Base-by-base conservation (phyloP, 2,888 invertebrate genomes). In the Trissolcus brochymenae region DNA sequence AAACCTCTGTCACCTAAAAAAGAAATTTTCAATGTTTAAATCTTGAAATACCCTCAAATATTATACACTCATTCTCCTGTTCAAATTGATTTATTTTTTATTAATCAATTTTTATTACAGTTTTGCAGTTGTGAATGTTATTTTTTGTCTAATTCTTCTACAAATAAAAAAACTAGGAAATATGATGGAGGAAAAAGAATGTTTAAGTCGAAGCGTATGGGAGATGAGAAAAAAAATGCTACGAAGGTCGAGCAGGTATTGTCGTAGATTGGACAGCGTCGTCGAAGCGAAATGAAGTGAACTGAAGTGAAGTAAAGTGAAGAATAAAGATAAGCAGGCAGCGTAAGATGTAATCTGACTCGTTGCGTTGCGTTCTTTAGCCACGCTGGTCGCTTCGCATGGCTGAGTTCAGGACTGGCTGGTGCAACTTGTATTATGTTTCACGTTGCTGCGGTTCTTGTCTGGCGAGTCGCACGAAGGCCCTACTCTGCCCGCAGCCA, bases 341-440 rank as follows among this genome's bases (percentile, higher is more conserved):
- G 83, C 86, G 85, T 82, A 85, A 87, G 87, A 87, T 89, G 89
- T 89, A 89, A 89, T 89, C 87, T 87, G 89, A 89, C 87, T 89
- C 89, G 85, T 85, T 80, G 84, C 86, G 85, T 86, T 86, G 87
- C 87, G 85, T 87, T 86, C 85, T 84, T 84, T 83, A 82, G 84
- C 83, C 78, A 71, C 84, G 84, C 81, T 85, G 83, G 83, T 82
- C 83, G 85, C 82, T 85, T 86, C 86, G 87, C 87, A 86, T 87
- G 86, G 86, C 85, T 86, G 87, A 85, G 85, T 84, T 85, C 84
- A 81, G 83, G 81, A 81, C 82, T 83, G 84, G 85, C 87, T 86
- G 87, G 87, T 88, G 88, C 88, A 87, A 86, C 87, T 86, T 88
- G 88, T 86, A 89, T 89, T 88, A 88, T 86, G 85, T 89, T 89